phyloP scores from a whole-genome alignment of 37 sponge, comb jelly and placozoan species.

The Aplysina aerophoba region DNA sequence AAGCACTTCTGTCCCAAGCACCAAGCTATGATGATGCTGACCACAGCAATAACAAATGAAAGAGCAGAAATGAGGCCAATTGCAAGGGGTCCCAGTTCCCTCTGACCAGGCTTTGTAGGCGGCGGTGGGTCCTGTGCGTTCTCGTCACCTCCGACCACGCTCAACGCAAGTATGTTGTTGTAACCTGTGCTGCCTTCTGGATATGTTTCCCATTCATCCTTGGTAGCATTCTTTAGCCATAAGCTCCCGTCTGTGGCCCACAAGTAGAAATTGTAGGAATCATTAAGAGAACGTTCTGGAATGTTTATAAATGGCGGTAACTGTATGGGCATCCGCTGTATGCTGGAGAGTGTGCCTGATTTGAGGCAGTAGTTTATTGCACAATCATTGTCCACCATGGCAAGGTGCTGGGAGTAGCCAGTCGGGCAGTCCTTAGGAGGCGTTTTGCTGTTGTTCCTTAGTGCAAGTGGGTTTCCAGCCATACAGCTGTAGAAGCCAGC shows the following conservation, averaged over 20 bases:
- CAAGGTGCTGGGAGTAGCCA: conserved; percentile 55
- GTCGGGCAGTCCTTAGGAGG: conserved; percentile 61
- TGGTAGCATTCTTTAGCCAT: not conserved
- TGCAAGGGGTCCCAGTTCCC: too few relatives aligned
- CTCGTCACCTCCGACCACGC: too few relatives aligned
- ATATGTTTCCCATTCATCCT: not conserved
- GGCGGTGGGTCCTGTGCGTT: too few relatives aligned
- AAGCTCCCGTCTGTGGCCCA: not conserved
- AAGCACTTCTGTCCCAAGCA: too few relatives aligned
- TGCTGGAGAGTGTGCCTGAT: conserved; percentile 19
- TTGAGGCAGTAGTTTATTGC: conserved; percentile 74
- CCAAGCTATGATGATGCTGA: too few relatives aligned
- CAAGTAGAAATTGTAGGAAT: conserved; percentile 1
- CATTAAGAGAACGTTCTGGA: not conserved
- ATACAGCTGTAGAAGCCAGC: conserved; percentile 64
- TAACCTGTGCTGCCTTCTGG: too few relatives aligned
- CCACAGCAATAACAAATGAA: too few relatives aligned
- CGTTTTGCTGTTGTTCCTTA: not conserved
- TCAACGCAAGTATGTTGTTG: too few relatives aligned
- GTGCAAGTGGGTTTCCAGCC: conserved; percentile 45
- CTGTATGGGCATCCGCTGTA: not conserved
- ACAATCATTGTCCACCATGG: conserved; percentile 67
- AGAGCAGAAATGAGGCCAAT: too few relatives aligned
- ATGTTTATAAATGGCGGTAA: conserved; percentile 12
- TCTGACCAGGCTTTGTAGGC: too few relatives aligned